Base-by-base conservation (phyloP, 2,797 vertebrate genomes). In the Poeciliopsis infans region DNA sequence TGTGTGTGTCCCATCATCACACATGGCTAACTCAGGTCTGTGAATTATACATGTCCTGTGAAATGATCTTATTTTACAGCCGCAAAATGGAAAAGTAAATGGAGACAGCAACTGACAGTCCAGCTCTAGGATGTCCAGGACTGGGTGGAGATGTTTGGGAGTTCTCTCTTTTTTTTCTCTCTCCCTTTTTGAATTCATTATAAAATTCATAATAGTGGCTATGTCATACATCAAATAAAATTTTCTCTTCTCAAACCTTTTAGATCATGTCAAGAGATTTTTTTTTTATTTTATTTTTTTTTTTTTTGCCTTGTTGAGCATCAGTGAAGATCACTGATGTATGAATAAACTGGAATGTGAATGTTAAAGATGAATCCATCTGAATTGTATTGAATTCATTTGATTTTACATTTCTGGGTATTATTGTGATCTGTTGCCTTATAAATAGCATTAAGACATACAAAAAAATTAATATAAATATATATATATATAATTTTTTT, bases 31-130 rank as follows among this genome's bases (percentile, higher is more conserved):
- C 89, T 94, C 90, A 73, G 90, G 89, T 93, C 88, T 91, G 87
- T 95, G 90, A 96, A 96, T 95, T 95, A 96, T 96, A 92, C 91
- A 96, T 96, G 95, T 87, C 74, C 89, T 90, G 94, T 94, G 93
- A 94, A 95, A 95, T 94, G 93, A 96, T 95, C 95, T 96, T 90
- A 95, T 95, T 95, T 94, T 94, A 94, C 91, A 86, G 90, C 91
- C 59, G 79, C 90, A 93, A 92, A 93, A 92, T 85, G 90, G 90
- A 88, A 91, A 87, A 85, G 89, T 91, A 93, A 91, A 94, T 91
- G 89, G 85, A 93, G 88, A 92, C 83, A 80, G 84, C 74, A 90
- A 79, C 83, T 90, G 91, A 91, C 94, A 88, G 41, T 90, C 75
- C 77, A 85, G 81, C 84, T 87, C 79, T 57, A 16, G 51, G 82